Evolutionary conservation across 2,888 invertebrate species (phyloP), one percentile per base, ranked within the genome.

Genomic region (Cosmia trapezina): DNA sequence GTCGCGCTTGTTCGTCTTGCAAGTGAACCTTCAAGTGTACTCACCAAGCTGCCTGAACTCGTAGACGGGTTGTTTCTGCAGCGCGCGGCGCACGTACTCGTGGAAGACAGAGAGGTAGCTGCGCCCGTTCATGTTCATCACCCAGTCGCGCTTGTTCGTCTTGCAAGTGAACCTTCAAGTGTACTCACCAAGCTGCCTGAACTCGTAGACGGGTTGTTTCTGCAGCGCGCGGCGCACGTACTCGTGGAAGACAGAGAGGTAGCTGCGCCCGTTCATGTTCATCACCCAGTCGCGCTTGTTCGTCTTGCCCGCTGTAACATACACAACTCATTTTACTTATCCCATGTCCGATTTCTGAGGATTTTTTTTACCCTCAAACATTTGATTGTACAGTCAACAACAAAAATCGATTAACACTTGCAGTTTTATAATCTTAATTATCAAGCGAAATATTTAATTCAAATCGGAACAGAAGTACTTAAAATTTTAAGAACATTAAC

Each of bases 71-170:
- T 99, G 99, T 82, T 99, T 98, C 92, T 99, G 98, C 75, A 99
- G 95, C 6, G 99, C 99, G 90, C 99, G 98, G 85, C 99, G 99
- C 54, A 99, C 98, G 94, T 99, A 99, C 94, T 99, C 99, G 94
- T 99, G 99, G 86, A 99, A 97, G 90, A 99, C 99, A 85, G 99
- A 99, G 12, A 99, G 98, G 92, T 98, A 98, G 89, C 99, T 98
- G 94, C 99, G 99, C 1, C 99, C 99, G 90, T 98, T 98, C 76
- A 99, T 99, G 96, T 99, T 99, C 98, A 99, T 98, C 81, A 99
- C 98, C 98, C 99, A 99, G 92, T 99, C 99, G 90, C 98, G 98
- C 73, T 97, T 97, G 43, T 96, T 95, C 19, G 94, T 88, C 85
- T 94, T 95, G 60, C 91, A 47, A 54, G 22, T 54, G 54, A 12